phyloP scores from a whole-genome alignment of 2,797 vertebrate genomes.

The Scyliorhinus canicula region DNA sequence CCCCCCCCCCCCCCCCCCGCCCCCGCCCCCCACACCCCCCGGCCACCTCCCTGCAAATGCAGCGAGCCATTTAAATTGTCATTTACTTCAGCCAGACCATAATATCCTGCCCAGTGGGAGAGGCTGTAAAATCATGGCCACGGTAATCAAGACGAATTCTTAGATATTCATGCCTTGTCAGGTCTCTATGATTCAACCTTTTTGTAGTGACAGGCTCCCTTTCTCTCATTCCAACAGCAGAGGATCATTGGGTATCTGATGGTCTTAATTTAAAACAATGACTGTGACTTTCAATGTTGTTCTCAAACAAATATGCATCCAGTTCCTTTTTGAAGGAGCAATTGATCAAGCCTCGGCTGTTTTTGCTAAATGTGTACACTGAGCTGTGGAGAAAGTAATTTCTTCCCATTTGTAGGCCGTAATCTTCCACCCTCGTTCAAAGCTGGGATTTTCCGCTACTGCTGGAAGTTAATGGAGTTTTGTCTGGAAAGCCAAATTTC shows the following conservation, averaged over 20 bases:
- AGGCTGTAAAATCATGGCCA: too few relatives aligned
- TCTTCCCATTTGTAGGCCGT: neutral
- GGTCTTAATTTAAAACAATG: neutral
- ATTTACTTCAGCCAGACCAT: too few relatives aligned
- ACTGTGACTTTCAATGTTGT: neutral
- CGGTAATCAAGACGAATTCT: neutral
- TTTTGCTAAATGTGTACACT: neutral
- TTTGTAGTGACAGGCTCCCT: neutral
- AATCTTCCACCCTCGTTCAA: too few relatives aligned
- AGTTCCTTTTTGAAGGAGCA: neutral
- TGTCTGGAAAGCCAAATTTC: too few relatives aligned
- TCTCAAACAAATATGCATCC: conserved; percentile 17
- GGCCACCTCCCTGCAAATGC: too few relatives aligned
- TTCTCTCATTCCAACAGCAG: neutral
- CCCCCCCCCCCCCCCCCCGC: too few relatives aligned
- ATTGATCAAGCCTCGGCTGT: neutral
- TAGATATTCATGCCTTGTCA: neutral
- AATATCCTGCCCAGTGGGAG: too few relatives aligned
- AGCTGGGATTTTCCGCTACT: too few relatives aligned
- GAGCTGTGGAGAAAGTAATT: neutral
- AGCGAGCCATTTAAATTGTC: too few relatives aligned
- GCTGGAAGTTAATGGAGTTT: too few relatives aligned
- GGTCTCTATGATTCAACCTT: neutral
- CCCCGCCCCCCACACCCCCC: too few relatives aligned
- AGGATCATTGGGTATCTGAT: neutral